Percentiles rank a stretch among this genome's conserved stretches.
Conservation (phyloP, 2,888 invertebrate genomes). For the Macrosiphum euphorbiae region DNA sequence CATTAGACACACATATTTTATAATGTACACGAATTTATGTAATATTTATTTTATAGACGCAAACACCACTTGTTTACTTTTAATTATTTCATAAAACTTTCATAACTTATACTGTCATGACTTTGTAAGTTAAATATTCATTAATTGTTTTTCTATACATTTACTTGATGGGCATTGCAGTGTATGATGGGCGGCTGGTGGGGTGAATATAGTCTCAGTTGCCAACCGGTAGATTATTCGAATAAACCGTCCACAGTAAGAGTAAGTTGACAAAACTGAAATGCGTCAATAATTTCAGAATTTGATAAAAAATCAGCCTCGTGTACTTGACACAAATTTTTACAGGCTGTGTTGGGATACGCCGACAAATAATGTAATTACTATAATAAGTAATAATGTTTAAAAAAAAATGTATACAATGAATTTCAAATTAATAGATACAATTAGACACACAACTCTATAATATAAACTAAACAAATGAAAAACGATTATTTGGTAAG, state of each 20-base stretch:
- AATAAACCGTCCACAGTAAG: conserved; percentile 83
- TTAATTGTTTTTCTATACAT: conserved; percentile 48
- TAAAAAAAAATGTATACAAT: neutral
- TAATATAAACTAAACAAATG: conserved; percentile 19
- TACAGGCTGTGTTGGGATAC: neutral
- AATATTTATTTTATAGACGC: conserved; percentile 7
- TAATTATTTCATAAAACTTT: neutral
- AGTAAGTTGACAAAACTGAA: conserved; percentile 76
- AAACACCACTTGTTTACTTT: conserved; percentile 12
- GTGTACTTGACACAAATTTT: conserved; percentile 61
- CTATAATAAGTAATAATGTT: conserved; percentile 4
- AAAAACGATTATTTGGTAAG: conserved; percentile 54
- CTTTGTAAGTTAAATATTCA: conserved; percentile 18
- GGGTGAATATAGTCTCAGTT: conserved; percentile 88
- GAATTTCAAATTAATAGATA: conserved; percentile 31
- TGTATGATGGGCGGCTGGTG: conserved; percentile 92
- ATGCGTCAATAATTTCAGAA: conserved; percentile 38
- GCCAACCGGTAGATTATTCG: conserved; percentile 92
- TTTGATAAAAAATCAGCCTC: conserved; percentile 42
- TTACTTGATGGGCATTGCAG: conserved; percentile 72
- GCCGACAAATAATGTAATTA: conserved; percentile 15
- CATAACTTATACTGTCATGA: neutral
- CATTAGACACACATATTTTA: neutral
- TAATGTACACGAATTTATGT: neutral
- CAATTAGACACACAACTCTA: conserved; percentile 14